Percentiles rank a stretch among this genome's conserved stretches.
These are phyloP conservation scores for Oryzias melastigma DNA, from an alignment of 2,113 vertebrate species.

Conservation along the genomic window DNA sequence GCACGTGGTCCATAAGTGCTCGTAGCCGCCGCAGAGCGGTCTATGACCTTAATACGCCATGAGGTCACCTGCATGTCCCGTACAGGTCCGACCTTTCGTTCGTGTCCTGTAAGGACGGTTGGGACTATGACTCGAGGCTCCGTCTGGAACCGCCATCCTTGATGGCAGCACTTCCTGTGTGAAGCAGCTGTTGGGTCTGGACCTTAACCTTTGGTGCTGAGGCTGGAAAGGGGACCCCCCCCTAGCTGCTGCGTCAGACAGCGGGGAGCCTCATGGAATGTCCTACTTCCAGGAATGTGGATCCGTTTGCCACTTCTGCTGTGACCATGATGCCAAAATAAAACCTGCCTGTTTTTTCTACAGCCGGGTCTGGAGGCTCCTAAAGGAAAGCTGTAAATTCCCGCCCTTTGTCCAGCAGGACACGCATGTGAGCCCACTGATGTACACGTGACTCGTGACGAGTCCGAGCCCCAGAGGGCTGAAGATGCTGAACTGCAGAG, in stretches of 20 bases:
- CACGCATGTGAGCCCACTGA: too few species aligned
- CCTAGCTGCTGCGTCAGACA: conserved; percentile 49
- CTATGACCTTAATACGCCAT: too few species aligned
- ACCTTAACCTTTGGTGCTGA: neutral
- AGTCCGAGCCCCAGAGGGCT: neutral
- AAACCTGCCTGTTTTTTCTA: neutral
- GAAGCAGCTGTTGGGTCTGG: too few species aligned
- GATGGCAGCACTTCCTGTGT: too few species aligned
- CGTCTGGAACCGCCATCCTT: too few species aligned
- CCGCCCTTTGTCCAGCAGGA: neutral
- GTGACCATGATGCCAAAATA: conserved; percentile 14
- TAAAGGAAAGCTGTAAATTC: neutral
- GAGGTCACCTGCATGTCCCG: too few species aligned
- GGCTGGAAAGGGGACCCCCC: conserved; percentile 8
- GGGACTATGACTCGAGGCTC: too few species aligned
- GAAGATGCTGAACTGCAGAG: neutral
- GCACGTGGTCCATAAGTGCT: too few species aligned
- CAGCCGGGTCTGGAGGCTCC: neutral
- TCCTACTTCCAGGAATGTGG: conserved; percentile 52
- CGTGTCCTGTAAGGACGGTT: too few species aligned
- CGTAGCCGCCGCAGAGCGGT: too few species aligned
- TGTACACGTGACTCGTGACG: neutral
- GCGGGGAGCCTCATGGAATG: conserved; percentile 60
- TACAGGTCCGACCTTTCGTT: too few species aligned
- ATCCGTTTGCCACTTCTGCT: conserved; percentile 46